A percentile compares a stretch with the other conserved stretches of the same genome.
These are phyloP conservation scores for Ectropis crepuscularia DNA, from an alignment of 2,888 invertebrate genomes.

Conservation along the genomic window DNA sequence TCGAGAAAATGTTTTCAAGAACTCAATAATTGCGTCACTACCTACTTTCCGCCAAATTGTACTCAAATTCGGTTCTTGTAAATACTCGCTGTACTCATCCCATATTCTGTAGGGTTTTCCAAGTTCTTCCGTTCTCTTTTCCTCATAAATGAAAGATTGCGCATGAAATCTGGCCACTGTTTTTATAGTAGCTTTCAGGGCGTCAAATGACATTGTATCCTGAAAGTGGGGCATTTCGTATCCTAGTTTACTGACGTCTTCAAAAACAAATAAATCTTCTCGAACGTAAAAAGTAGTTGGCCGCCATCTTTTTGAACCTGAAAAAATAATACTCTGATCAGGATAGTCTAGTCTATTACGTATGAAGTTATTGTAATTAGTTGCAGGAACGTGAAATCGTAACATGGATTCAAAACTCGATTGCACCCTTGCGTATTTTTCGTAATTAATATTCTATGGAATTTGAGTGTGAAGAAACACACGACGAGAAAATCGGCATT, in stretches of 20 bases:
- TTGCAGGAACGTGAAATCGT: too few relatives aligned
- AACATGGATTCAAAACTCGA: too few relatives aligned
- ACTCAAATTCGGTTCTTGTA: conserved; percentile 58
- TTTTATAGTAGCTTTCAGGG: conserved; percentile 69
- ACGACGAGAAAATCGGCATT: too few relatives aligned
- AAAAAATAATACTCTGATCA: conserved; percentile 11
- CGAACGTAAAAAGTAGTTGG: conserved; percentile 59
- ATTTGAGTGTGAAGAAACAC: too few relatives aligned
- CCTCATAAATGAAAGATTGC: conserved; percentile 76
- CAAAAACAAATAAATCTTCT: conserved; percentile 71
- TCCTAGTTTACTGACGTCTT: conserved; percentile 65
- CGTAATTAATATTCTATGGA: too few relatives aligned
- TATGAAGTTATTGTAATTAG: too few relatives aligned
- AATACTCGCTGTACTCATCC: conserved; percentile 64
- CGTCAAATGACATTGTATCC: conserved; percentile 62
- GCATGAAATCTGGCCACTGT: conserved; percentile 80
- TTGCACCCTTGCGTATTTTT: too few relatives aligned
- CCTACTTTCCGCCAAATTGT: conserved; percentile 67
- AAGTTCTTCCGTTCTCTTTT: conserved; percentile 62
- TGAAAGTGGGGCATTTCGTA: conserved; percentile 64
- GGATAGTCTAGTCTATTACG: too few relatives aligned
- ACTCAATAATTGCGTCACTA: conserved; percentile 66
- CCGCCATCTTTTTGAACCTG: conserved; percentile 65
- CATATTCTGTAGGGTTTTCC: conserved; percentile 66
- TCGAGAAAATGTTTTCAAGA: conserved; percentile 64